Evolutionary conservation across 2,888 invertebrate genomes (phyloP), one percentile per base, ranked within the genome.

Genomic region (Hesperia comma): DNA sequence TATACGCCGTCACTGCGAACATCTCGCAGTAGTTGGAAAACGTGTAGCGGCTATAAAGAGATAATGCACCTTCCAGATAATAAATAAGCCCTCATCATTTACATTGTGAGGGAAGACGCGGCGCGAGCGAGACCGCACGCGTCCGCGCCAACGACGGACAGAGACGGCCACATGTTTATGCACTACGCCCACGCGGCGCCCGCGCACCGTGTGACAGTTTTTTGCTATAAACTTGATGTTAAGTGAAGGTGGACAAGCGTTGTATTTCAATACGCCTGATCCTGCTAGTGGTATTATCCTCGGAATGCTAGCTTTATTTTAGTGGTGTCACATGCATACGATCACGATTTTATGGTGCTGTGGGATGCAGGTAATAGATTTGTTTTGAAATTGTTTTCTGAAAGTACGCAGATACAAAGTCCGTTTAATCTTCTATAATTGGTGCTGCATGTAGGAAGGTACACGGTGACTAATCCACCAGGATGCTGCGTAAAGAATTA

Each of bases 1-100:
- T 51, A 58, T 53, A 51, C 51, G 26, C 40, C 58, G 60, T 60
- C 66, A 66, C 33, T 33, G 66, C 60, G 76, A 66, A 71, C 70
- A 71, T 71, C 68, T 70, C 72, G 70, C 72, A 71, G 71, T 72
- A 72, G 71, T 72, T 71, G 70, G 67, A 64, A 64, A 72, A 70
- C 63, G 75, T 67, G 66, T 67, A 46, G 60, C 54, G 54, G 60
- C 66, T 67, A 67, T 67, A 67, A 67, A 67, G 61, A 75, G 77
- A 79, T 79, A 82, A 81, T 79, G 77, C 79, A 75, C 76, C 71
- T 72, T 73, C 75, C 70, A 68, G 75, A 77, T 78, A 81, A 87
- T 87, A 88, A 87, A 86, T 80, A 80, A 79, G 74, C 77, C 77
- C 80, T 85, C 82, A 85, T 86, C 84, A 83, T 83, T 83, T 79